Base-by-base conservation (phyloP, 2,888 invertebrate genomes). In the Campoplex nolae region DNA sequence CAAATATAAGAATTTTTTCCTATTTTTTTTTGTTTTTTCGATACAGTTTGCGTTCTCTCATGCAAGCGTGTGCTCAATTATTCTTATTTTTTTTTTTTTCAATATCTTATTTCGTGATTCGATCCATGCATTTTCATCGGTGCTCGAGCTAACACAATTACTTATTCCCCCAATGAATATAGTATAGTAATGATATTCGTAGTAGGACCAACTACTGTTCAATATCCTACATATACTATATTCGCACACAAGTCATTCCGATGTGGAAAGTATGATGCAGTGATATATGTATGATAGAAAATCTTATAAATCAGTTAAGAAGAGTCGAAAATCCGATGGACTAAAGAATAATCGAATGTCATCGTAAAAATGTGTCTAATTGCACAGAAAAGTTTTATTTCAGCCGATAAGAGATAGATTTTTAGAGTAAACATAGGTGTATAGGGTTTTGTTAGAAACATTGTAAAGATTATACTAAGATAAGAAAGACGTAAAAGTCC, bases 61-160 rank as follows among this genome's bases (percentile, higher is more conserved):
- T 92, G 92, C 92, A 92, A 91, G 92, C 92, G 90, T 89, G 91
- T 92, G 91, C 92, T 74, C 76, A 85, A 86, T 81, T 81, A 84
- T 84, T 87, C 88, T 88, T 88, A 78, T 35, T 81, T 3, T 54
- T 88, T 89, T 90, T 88, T 89, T 89, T 88, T 6, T 38, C 38
- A 38, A 58, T 83, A 82, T 28, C 32, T 48, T 80, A 74, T 78
- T 82, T 84, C 81, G 86, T 87, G 86, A 87, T 81, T 88, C 86
- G 89, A 87, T 84, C 74, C 91, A 91, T 91, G 91, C 91, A 91
- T 89, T 89, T 74, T 84, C 51, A 51, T 90, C 92, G 90, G 93
- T 93, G 93, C 93, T 92, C 91, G 91, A 92, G 90, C 93, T 93
- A 93, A 92, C 89, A 90, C 83, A 86, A 70, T 82, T 67, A 54